These are phyloP conservation scores for Cremastobaeus sp. DNA, from an alignment of 2,888 invertebrate genomes.

Conservation along the genomic window DNA sequence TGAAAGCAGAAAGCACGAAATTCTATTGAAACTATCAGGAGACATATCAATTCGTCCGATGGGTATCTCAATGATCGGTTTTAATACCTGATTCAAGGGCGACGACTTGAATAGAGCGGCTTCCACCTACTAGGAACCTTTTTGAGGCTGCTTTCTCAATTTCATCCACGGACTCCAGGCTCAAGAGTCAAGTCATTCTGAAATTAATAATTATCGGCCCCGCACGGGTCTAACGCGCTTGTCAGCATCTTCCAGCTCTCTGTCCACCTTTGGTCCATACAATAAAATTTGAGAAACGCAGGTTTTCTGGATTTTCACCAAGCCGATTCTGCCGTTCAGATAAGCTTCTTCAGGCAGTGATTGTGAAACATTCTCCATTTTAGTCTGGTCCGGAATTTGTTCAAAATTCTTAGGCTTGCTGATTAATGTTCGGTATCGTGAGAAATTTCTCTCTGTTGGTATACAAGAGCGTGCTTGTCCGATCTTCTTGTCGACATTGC, in stretches of 20 bases:
- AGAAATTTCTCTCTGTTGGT: slow-evolving; percentile 67
- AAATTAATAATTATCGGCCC: slow-evolving; percentile 80
- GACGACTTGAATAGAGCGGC: slow-evolving; percentile 81
- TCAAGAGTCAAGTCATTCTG: slow-evolving; percentile 68
- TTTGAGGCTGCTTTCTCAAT: slow-evolving; percentile 79
- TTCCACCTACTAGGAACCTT: slow-evolving; percentile 84
- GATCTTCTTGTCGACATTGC: too few species aligned
- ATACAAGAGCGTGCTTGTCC: slow-evolving; percentile 68
- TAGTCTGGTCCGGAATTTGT: slow-evolving; percentile 31
- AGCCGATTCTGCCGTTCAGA: neutral
- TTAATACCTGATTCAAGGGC: slow-evolving; percentile 68
- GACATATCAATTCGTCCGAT: slow-evolving; percentile 74
- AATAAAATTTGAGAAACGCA: slow-evolving; percentile 5
- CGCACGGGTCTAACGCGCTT: slow-evolving; percentile 65
- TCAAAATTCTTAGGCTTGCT: slow-evolving; percentile 37
- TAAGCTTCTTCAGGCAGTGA: neutral
- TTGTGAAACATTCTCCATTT: neutral
- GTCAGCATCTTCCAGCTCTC: slow-evolving; percentile 36
- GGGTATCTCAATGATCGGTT: slow-evolving; percentile 68
- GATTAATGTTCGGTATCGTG: slow-evolving; percentile 60
- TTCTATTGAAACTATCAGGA: too few species aligned
- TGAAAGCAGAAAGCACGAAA: too few species aligned
- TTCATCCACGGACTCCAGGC: slow-evolving; percentile 70
- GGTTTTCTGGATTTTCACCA: slow-evolving; percentile 9
- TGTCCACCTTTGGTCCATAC: slow-evolving; percentile 14